Base-by-base conservation (phyloP, 2,797 vertebrate species). In the Urosaurus nigricauda region DNA sequence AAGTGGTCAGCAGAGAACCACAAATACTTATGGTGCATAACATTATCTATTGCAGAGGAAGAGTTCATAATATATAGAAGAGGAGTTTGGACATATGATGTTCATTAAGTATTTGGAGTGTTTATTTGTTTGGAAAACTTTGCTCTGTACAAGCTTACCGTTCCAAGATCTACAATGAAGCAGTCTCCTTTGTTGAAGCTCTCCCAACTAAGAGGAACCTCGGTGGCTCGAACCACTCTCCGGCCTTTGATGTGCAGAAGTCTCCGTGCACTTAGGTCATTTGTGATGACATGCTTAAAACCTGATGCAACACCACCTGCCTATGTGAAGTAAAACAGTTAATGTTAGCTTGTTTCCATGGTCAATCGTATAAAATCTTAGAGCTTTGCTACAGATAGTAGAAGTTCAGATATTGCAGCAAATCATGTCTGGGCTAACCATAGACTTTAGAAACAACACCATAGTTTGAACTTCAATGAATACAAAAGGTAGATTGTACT, bases 181-280 rank as follows among this genome's bases (percentile, higher is more conserved):
- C 98, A 98, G 90, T 99, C 98, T 0, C 98, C 98, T 75, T 94
- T 98, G 96, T 98, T 98, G 95, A 99, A 99, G 93, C 97, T 98
- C 93, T 94, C 87, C 98, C 98, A 99, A 94, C 91, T 93, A 56
- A 98, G 93, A 16, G 97, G 96, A 11, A 98, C 98, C 95, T 99
- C 98, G 0, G 96, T 98, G 78, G 98, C 98, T 89, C 98, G 97
- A 90, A 99, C 97, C 78, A 98, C 97, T 87, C 98, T 97, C 11
- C 98, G 96, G 9, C 98, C 98, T 92, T 99, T 99, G 94, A 99
- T 96, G 79, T 98, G 98, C 71, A 99, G 96, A 56, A 99, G 98
- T 86, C 98, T 96, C 91, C 87, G 26, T 0, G 98, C 98, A 0
- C 96, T 96, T 91, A 98, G 92, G 92, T 98, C 98, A 9, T 99